phyloP scores from a whole-genome alignment of 2,888 invertebrate species.

The Enoplolaimus lenunculus region DNA sequence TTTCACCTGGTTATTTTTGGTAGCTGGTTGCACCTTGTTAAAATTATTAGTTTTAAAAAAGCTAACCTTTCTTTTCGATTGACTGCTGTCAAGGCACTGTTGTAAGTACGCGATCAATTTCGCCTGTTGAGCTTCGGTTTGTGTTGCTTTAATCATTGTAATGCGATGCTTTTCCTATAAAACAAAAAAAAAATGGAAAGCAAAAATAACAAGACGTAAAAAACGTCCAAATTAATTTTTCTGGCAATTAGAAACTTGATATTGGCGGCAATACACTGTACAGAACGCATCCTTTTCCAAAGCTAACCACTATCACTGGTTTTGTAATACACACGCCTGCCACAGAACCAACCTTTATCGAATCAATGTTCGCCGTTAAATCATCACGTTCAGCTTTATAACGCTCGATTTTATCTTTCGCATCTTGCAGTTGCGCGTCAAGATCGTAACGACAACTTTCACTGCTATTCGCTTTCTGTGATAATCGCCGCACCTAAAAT shows the following conservation, averaged over 20 bases:
- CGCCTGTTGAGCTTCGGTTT: neutral
- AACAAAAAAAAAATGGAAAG: neutral
- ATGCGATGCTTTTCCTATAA: neutral
- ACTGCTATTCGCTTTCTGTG: neutral
- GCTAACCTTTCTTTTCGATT: neutral
- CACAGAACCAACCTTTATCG: too few relatives aligned
- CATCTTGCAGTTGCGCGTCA: neutral
- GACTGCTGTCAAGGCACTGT: neutral
- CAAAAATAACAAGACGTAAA: too few relatives aligned
- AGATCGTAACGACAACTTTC: neutral
- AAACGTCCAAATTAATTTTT: too few relatives aligned
- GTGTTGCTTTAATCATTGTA: neutral
- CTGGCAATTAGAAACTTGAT: too few relatives aligned
- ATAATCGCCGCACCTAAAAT: neutral
- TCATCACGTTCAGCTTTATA: neutral
- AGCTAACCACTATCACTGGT: too few relatives aligned
- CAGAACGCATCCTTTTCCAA: too few relatives aligned
- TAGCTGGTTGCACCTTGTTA: too few relatives aligned
- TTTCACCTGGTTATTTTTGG: too few relatives aligned
- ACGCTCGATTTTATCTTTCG: neutral
- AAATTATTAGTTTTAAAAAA: too few relatives aligned
- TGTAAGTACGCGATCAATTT: neutral
- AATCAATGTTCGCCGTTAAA: neutral
- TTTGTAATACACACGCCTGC: too few relatives aligned
- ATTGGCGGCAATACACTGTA: too few relatives aligned